Conservation (phyloP, 2,888 invertebrate species). For the Rhamnusium bicolor region DNA sequence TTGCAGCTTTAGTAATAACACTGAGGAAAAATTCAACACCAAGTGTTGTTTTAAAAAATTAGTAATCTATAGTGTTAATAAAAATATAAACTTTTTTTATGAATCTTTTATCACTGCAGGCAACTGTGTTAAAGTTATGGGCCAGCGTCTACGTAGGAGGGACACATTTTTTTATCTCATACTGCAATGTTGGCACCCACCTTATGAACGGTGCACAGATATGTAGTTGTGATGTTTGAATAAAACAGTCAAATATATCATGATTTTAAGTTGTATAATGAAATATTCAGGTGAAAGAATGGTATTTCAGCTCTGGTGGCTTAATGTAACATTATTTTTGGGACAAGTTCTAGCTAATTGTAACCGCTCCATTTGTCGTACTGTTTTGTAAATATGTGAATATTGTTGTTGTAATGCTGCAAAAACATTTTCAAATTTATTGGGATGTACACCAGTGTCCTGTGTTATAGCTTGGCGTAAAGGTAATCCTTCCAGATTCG, state of each 20-base stretch:
- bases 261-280: constrained; percentile 14
- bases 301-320: constrained; percentile 11
- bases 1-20: too few species aligned
- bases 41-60: too few species aligned
- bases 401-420: neutral
- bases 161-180: constrained; percentile 18
- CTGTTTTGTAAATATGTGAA: neutral
- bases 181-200: constrained; percentile 27
- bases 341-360: neutral
- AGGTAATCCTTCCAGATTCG: neutral
- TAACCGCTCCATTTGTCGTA: neutral
- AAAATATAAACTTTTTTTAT: neutral
- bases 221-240: neutral
- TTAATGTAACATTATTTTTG: constrained; percentile 12
- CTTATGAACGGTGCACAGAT: constrained; percentile 3
- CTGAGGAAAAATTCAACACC: too few species aligned
- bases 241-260: constrained; percentile 22
- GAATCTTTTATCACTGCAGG: neutral
- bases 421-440: neutral
- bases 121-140: constrained; percentile 17
- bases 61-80: neutral
- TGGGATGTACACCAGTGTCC: neutral
- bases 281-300: constrained; percentile 25
- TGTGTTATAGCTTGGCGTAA: neutral
- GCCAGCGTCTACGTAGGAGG: constrained; percentile 5